Evolutionary conservation across 2,113 vertebrate species (phyloP).

Genomic region (Takifugu flavidus): DNA sequence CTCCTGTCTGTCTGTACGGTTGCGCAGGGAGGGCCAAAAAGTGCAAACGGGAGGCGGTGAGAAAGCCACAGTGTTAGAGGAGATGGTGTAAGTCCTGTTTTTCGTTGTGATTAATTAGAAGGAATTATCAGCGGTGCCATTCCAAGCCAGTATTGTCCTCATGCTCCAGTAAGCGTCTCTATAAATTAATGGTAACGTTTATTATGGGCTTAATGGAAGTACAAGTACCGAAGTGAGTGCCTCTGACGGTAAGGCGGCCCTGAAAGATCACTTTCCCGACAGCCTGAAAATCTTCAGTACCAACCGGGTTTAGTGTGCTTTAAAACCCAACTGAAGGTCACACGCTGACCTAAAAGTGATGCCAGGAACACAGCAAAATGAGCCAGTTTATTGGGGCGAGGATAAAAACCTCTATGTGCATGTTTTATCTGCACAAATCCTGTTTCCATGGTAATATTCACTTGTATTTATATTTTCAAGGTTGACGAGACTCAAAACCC

Average conservation of each 20-base stretch:
- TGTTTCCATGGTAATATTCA: conserved; percentile 52
- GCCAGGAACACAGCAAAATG: conserved; percentile 6
- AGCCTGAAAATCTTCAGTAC: conserved; percentile 13
- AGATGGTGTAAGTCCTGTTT: not conserved
- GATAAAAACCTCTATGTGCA: conserved; percentile 15
- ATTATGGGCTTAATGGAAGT: no score
- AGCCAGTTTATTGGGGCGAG: conserved; percentile 2
- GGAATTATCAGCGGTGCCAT: no score
- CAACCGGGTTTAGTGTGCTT: conserved; percentile 9
- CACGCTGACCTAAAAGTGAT: not conserved
- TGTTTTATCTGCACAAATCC: conserved; percentile 29
- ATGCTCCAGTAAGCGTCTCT: no score
- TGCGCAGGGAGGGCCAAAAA: conserved; percentile 33
- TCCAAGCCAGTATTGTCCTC: no score
- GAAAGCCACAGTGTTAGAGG: not conserved
- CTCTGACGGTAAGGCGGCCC: not conserved
- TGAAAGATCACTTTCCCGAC: not conserved
- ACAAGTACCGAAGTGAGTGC: not conserved
- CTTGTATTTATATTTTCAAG: conserved; percentile 33
- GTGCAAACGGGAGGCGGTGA: conserved; percentile 19
- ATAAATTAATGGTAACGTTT: no score
- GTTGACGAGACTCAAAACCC: conserved; percentile 35
- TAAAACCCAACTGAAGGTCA: conserved; percentile 11
- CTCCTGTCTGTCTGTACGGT: conserved; percentile 53
- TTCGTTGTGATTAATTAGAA: no score